Evolutionary conservation across 2,888 invertebrate species (phyloP).

Genomic region (Papilio elwesi): DNA sequence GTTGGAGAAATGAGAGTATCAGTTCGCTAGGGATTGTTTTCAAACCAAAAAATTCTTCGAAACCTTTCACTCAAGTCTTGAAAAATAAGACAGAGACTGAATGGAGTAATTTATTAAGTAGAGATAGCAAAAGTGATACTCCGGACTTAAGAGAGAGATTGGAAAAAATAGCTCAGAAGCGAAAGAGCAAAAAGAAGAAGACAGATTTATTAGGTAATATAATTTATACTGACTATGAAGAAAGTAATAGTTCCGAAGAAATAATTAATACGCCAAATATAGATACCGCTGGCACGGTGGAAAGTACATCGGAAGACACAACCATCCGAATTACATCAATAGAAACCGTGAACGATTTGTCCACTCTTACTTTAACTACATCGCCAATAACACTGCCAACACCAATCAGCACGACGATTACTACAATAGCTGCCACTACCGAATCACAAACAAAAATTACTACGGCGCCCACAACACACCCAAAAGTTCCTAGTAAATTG

Average conservation of each 20-base stretch:
- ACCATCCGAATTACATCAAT: neutral
- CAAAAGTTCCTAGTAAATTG: conserved; percentile 2
- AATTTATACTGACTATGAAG: conserved; percentile 70
- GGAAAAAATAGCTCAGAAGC: conserved; percentile 73
- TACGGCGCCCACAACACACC: neutral
- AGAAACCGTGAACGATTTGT: neutral
- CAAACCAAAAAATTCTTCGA: conserved; percentile 75
- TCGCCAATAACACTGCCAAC: neutral
- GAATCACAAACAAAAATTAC: neutral
- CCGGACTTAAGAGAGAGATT: conserved; percentile 70
- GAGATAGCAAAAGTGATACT: conserved; percentile 59
- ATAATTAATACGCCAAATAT: conserved; percentile 45
- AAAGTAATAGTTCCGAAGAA: conserved; percentile 59
- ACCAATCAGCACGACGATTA: neutral
- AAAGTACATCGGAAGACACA: conserved; percentile 33
- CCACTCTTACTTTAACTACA: conserved; percentile 8
- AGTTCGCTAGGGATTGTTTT: conserved; percentile 78
- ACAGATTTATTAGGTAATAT: conserved; percentile 64
- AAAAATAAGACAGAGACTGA: conserved; percentile 76
- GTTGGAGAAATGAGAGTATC: conserved; percentile 79
- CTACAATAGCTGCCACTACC: neutral
- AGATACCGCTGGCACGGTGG: conserved; percentile 35
- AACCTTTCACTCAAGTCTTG: conserved; percentile 74
- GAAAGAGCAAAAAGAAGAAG: conserved; percentile 73
- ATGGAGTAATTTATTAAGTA: conserved; percentile 61